Conservation (phyloP, 2,888 invertebrate genomes). For the Drosophila tripunctata region DNA sequence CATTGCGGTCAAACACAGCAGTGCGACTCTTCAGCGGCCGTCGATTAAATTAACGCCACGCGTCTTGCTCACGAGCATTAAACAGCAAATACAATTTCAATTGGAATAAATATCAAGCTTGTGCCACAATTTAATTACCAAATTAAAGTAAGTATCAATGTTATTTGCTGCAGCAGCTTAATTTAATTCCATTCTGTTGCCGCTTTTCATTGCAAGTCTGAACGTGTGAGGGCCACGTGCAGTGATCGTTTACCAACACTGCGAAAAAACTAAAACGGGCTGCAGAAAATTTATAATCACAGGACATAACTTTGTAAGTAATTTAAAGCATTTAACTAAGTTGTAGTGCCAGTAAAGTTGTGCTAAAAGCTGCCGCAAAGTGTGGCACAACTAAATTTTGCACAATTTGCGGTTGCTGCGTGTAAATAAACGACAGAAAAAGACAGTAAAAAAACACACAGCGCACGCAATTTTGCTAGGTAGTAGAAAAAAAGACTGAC, state of each 20-base stretch:
- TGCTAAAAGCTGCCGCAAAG: constrained; percentile 33
- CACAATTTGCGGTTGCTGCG: constrained; percentile 33
- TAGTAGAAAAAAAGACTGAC: constrained; percentile 51
- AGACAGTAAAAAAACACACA: constrained; percentile 47
- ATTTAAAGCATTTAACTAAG: constrained; percentile 47
- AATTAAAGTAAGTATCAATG: neutral
- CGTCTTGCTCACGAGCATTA: constrained; percentile 2
- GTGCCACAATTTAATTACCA: neutral
- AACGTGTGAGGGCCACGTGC: constrained; percentile 46
- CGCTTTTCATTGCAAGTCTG: constrained; percentile 36
- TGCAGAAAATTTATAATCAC: constrained; percentile 73
- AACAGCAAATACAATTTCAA: neutral
- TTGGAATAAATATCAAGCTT: constrained; percentile 20
- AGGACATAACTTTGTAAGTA: constrained; percentile 81
- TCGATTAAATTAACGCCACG: constrained; percentile 43
- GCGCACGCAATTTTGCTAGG: constrained; percentile 42
- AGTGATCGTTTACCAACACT: constrained; percentile 67
- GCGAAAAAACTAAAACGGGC: constrained; percentile 68
- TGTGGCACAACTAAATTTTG: constrained; percentile 44
- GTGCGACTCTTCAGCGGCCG: constrained; percentile 43
- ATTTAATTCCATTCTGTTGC: constrained; percentile 2
- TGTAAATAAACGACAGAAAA: constrained; percentile 27
- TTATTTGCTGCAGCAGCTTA: neutral
- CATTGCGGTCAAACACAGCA: constrained; percentile 34
- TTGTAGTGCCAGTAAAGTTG: constrained; percentile 6